Percentiles rank a stretch among this genome's conserved stretches.
Conservation (phyloP, 2,797 vertebrate genomes). For the Halcyon leucocephala region DNA sequence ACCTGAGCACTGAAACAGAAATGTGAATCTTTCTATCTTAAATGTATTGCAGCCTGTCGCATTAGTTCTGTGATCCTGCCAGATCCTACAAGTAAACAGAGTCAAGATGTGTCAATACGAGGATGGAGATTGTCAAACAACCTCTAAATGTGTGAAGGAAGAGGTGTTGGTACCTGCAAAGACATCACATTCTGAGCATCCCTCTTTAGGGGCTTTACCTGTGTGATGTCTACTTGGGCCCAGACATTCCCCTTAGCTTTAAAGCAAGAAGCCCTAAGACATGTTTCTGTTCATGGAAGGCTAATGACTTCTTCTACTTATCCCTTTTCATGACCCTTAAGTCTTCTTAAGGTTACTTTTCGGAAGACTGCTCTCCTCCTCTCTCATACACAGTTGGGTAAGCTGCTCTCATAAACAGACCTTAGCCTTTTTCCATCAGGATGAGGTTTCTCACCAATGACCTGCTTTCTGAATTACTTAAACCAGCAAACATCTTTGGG, state of each 20-base stretch:
- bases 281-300: not conserved
- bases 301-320: not conserved
- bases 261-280: not conserved
- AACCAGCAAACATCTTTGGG: fast-evolving
- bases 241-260: not conserved
- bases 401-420: not conserved
- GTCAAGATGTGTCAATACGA: not conserved
- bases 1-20: conserved; percentile 55
- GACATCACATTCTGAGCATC: not conserved
- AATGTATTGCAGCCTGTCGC: not conserved
- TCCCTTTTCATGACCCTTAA: not conserved
- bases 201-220: not conserved
- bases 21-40: conserved; percentile 29
- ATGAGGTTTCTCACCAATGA: not conserved
- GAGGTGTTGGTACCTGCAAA: not conserved
- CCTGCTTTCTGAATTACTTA: not conserved
- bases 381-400: not conserved
- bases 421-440: not conserved
- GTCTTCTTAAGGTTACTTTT: not conserved
- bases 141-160: not conserved
- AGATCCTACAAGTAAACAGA: conserved; percentile 25
- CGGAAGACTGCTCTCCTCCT: not conserved
- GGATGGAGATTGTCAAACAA: not conserved
- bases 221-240: not conserved
- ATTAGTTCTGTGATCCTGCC: conserved; percentile 21